Base-by-base conservation (phyloP, 1,140 invertebrate species). In the Ditylenchus dipsaci region DNA sequence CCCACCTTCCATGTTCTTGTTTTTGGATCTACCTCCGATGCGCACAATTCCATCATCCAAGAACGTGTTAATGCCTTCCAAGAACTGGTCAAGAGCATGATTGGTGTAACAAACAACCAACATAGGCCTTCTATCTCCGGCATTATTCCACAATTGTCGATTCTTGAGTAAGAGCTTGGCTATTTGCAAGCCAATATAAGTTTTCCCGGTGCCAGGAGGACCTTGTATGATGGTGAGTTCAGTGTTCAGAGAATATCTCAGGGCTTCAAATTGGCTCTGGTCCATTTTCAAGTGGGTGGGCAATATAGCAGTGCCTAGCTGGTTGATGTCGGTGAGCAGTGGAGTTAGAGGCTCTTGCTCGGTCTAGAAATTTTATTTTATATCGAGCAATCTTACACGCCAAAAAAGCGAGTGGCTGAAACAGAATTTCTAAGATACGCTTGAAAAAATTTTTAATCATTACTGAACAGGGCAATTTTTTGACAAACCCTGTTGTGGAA, bases 31-130 rank as follows among this genome's bases (percentile, higher is more conserved):
- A 11, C 88, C 87, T 3, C 91, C 91, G 71, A 92, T 86, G 29
- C 91, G 86, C 15, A 90, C 84, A 63, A 92, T 30, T 29, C 53
- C 63, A 60, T 27, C 21, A n/a, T 56, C 13, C 33, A 78, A 56
- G 42, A 59, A 73, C 15, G 63, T 15, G 9, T 87, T 76, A 11
- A 90, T 85, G 23, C 88, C 89, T 82, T 91, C 88, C n/a, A 93
- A 82, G 84, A 93, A 92, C 80, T 93, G 90, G 85, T 93, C 91
- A 1, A 93, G 80, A 0, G 91, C 91, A 83, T 92, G 90, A 80
- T 93, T 93, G 0, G 90, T 92, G 73, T 89, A 91, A 77, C 90
- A 91, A 23, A 93, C 87, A 13, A 93, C 85, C 1, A 93, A 82
- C 64, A 93, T 88, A 3, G 89, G 88, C n/a, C 69, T 84, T 82